Evolutionary conservation across 2,797 vertebrate species (phyloP).

Genomic region (Chloroceryle amazona): DNA sequence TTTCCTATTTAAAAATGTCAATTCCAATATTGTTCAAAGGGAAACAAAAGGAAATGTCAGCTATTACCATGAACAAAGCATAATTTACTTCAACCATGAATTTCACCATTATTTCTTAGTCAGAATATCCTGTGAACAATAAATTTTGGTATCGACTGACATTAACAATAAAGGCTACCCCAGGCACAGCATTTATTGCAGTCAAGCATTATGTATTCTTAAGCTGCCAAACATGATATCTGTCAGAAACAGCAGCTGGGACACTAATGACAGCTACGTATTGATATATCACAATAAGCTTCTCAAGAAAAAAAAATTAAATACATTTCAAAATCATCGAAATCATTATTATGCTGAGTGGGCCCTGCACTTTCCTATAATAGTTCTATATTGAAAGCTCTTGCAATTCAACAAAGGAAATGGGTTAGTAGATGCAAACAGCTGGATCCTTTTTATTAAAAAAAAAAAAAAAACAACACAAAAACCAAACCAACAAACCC

Average conservation of each 20-base stretch:
- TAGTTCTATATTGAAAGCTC: background rate
- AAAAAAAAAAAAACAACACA: too few species aligned
- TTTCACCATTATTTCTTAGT: constrained; percentile 7
- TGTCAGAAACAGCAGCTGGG: constrained; percentile 5
- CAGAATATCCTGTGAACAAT: constrained; percentile 19
- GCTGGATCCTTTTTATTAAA: background rate
- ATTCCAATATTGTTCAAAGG: background rate
- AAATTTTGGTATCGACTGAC: constrained; percentile 5
- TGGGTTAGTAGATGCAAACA: background rate
- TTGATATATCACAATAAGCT: background rate
- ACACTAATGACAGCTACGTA: background rate
- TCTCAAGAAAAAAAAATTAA: background rate
- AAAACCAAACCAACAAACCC: too few species aligned
- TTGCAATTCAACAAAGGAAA: background rate
- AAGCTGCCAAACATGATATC: background rate
- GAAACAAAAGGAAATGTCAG: constrained; percentile 25
- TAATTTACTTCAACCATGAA: background rate
- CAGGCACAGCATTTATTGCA: background rate
- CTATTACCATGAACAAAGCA: background rate
- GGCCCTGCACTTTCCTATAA: background rate
- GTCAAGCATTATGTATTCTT: background rate
- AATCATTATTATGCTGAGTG: background rate
- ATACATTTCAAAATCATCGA: constrained; percentile 25
- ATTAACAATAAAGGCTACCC: constrained; percentile 20
- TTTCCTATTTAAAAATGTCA: background rate